Evolutionary conservation across 2,888 invertebrate genomes (phyloP).

Genomic region (Protonemura montana): DNA sequence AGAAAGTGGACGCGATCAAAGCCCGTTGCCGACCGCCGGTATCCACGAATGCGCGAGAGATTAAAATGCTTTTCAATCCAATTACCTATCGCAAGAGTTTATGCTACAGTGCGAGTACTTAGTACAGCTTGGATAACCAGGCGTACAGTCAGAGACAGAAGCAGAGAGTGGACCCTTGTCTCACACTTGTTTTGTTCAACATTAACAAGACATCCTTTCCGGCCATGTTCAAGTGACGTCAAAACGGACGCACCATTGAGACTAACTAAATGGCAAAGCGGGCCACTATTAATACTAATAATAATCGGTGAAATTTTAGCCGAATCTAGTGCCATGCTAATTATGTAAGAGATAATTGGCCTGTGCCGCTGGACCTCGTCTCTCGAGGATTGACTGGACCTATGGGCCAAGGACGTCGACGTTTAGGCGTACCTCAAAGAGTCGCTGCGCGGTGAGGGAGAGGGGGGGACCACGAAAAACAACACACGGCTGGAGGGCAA

Average conservation of each 20-base stretch:
- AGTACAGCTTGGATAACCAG: neutral
- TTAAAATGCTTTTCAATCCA: neutral
- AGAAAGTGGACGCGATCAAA: neutral
- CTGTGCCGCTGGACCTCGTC: neutral
- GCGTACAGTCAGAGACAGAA: neutral
- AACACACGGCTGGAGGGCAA: neutral
- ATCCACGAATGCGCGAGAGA: neutral
- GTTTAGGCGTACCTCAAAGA: neutral
- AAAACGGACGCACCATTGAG: neutral
- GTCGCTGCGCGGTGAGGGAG: neutral
- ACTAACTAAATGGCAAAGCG: neutral
- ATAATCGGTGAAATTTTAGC: neutral
- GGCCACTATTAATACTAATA: neutral
- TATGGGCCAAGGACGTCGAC: slow-evolving; percentile 7
- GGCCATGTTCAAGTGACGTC: neutral
- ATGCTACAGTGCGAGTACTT: neutral
- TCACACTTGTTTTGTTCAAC: too few species aligned
- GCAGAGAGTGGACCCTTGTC: too few species aligned
- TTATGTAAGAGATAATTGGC: neutral
- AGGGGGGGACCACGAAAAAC: neutral
- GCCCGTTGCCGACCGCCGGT: neutral
- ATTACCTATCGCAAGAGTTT: neutral
- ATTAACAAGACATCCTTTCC: too few species aligned
- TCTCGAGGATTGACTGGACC: slow-evolving; percentile 8
- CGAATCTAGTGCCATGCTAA: neutral